Conservation (phyloP, 1,140 invertebrate species). For the Neomicropteryx cornuta region DNA sequence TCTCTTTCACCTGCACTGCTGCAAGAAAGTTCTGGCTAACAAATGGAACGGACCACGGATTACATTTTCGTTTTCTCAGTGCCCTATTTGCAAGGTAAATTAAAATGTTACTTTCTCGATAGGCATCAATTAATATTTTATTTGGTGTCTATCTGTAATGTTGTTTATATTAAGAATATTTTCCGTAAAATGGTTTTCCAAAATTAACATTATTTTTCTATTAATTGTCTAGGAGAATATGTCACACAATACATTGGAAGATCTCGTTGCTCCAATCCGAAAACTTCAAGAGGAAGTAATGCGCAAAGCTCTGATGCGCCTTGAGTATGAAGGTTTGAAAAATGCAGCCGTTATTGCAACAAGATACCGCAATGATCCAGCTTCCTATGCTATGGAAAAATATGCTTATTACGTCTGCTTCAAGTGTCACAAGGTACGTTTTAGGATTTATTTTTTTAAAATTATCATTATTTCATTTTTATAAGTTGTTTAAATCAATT, state of each 20-base stretch:
- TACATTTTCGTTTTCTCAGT: constrained; percentile 90
- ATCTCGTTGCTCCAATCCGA: constrained; percentile 69
- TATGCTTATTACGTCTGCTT: constrained; percentile 98
- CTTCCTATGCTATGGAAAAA: constrained; percentile 87
- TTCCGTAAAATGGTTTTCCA: not conserved
- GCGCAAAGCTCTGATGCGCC: constrained; percentile 89
- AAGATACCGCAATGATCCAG: constrained; percentile 68
- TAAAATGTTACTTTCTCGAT: constrained; percentile 3
- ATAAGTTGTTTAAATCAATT: not conserved
- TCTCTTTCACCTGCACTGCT: constrained; percentile 92
- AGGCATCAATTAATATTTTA: not conserved
- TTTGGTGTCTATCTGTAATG: not conserved
- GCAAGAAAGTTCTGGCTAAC: constrained; percentile 72
- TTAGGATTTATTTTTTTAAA: constrained; percentile 1
- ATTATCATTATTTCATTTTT: not conserved
- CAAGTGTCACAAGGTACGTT: constrained; percentile 83
- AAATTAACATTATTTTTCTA: constrained; percentile 5
- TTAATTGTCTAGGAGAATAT: constrained; percentile 54
- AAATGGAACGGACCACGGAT: constrained; percentile 93
- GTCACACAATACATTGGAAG: constrained; percentile 65
- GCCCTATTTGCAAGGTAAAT: constrained; percentile 91
- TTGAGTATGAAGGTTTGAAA: constrained; percentile 92
- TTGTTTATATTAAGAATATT: not conserved
- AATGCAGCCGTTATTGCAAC: constrained; percentile 60
- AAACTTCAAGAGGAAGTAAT: constrained; percentile 81